These are phyloP conservation scores for Trichogramma pretiosum DNA, from an alignment of 1,140 invertebrate genomes.

Conservation along the genomic window DNA sequence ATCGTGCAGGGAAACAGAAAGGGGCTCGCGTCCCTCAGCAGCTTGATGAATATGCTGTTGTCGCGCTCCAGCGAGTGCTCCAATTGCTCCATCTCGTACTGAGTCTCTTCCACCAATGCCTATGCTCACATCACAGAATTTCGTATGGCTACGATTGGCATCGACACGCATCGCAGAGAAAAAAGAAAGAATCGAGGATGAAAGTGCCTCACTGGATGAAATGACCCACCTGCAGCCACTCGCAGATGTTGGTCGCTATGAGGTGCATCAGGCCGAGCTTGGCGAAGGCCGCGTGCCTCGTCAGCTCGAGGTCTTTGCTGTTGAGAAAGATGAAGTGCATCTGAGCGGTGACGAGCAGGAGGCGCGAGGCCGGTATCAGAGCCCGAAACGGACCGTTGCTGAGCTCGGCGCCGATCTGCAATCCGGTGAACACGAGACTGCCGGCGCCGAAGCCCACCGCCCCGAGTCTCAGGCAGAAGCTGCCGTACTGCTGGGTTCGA, in stretches of 20 bases:
- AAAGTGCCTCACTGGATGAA: neutral
- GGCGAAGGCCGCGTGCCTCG: constrained; percentile 55
- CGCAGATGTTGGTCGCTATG: constrained; percentile 73
- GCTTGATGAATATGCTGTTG: constrained; percentile 53
- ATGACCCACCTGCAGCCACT: constrained; percentile 65
- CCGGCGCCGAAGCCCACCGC: constrained; percentile 66
- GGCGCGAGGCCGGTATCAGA: constrained; percentile 48
- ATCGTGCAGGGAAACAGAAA: constrained; percentile 87
- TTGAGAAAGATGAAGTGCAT: constrained; percentile 62
- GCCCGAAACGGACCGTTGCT: constrained; percentile 45
- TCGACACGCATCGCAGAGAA: too few relatives aligned
- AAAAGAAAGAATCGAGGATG: too few relatives aligned
- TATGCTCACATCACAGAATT: too few relatives aligned
- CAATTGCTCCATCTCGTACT: constrained; percentile 63
- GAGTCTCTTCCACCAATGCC: constrained; percentile 67
- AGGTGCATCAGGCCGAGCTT: constrained; percentile 76
- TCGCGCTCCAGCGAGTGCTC: constrained; percentile 38
- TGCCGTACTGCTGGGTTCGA: constrained; percentile 57
- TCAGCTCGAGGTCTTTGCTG: constrained; percentile 53
- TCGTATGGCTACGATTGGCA: too few relatives aligned
- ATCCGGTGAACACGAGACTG: constrained; percentile 57
- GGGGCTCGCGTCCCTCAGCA: constrained; percentile 71
- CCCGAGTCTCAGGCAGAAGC: constrained; percentile 73
- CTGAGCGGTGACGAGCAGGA: constrained; percentile 55
- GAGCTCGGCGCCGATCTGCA: constrained; percentile 55